Base-by-base conservation (phyloP, 2,113 vertebrate genomes). In the Phylloscopus whistleri region DNA sequence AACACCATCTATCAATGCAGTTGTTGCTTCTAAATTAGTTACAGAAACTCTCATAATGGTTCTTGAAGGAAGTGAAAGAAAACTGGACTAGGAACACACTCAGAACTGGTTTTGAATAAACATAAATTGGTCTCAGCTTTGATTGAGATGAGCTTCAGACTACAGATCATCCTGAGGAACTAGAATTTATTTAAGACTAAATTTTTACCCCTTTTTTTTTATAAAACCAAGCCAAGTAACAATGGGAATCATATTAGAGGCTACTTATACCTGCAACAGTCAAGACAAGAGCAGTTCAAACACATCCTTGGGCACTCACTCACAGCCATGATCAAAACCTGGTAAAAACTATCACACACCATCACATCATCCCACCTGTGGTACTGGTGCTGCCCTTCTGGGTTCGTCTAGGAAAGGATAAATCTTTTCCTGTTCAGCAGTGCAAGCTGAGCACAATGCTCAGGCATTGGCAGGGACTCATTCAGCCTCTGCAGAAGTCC, bases 251-350 rank as follows among this genome's bases (percentile, higher is more conserved):
- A 5, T 20, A 16, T 53, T 51, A 46, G 37, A 76, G 13, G 8
- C 11, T 56, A 28, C 12, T 68, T 31, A 33, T 7, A 60, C 22
- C 16, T 55, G 11, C n/a, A 72, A 19, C 11, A 39, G 7, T 16
- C 30, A 43, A 72, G 44, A 39, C 37, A 62, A 73, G 35, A 70
- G 35, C 1, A 3, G 39, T 20, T 75, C 74, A 83, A 51, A 52
- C 0, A 3, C n/a, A 56, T 6, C 11, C 16, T 7, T 68, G 26
- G 58, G 35, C 12, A 35, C 35, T 21, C 12, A 35, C 35, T 21
- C 63, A 58, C 23, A 41, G 10, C 12, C 24, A 18, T 0, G 1
- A 52, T 17, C 24, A 53, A 53, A 23, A 15, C 6, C 10, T 15
- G 20, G 10, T 56, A 46, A 75, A 35, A 9, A 1, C 58, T 28